Base-by-base conservation (phyloP, 2,113 vertebrate genomes). In the Solea solea region DNA sequence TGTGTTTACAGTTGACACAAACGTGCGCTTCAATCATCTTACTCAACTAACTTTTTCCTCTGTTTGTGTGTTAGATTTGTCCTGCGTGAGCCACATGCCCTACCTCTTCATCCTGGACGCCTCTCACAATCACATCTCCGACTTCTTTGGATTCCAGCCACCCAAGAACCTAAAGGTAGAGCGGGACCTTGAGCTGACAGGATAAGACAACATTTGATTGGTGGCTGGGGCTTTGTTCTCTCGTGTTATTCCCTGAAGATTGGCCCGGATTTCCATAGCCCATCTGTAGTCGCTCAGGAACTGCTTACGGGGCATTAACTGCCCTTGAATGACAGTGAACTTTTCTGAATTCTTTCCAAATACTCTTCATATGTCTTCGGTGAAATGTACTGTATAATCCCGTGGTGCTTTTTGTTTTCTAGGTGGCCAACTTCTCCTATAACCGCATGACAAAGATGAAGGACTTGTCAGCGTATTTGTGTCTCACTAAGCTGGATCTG, bases 351-450 rank as follows among this genome's bases (percentile, higher is more conserved):
- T 53, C 55, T 59, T 67, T 51, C 16, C 34, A 13, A 21, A 34
- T 25, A 27, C 64, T 80, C 7, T 59, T 25, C 34, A 66, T 71
- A 63, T 77, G 63, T 72, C 8, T 69, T 42, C 10, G 41, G 42
- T 60, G 46, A 66, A 12, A 78, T 39, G n/a, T 59, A 27, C 14
- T 28, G 14, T 28, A 40, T 75, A 40, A 66, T 3, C 56, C 1
- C 65, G 4, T 70, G 40, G 60, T 76, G n/a, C n/a, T 79, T 64
- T 39, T 57, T 82, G 86, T 64, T 63, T 27, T 56, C 65, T 85
- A 99, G 97, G 95, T 94, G 73, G 96, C 93, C 1, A 93, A 98
- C 90, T 95, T 98, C 77, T 97, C 98, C 10, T 69, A 82, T 83
- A 99, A 99, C 58, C 74, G 81, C 10, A 95, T 99, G 76, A 74